A percentile compares a stretch with the other conserved stretches of the same genome.
Evolutionary conservation across 2,797 vertebrate genomes (phyloP).

Genomic region (Eulemur mongoz): DNA sequence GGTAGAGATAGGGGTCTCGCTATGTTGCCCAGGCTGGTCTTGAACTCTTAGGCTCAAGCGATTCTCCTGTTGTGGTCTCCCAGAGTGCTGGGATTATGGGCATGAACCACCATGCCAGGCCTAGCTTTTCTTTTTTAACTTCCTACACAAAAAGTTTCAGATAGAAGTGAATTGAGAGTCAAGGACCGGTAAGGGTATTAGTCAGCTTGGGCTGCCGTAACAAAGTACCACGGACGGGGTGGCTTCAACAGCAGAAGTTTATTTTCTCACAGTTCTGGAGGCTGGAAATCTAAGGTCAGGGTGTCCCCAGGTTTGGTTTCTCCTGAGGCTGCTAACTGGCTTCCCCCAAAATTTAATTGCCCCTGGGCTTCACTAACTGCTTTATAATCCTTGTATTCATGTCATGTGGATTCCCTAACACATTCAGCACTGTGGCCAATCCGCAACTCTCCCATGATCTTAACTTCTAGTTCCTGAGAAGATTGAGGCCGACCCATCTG

Average conservation of each 20-base stretch:
- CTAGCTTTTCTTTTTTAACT: neutral
- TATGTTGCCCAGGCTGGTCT: neutral
- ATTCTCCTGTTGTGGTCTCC: neutral
- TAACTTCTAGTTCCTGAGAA: neutral
- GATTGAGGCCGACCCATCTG: neutral
- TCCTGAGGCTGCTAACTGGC: neutral
- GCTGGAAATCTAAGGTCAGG: neutral
- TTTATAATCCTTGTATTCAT: neutral
- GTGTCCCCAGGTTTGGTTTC: neutral
- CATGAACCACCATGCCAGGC: too few relatives aligned
- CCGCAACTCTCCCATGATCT: neutral
- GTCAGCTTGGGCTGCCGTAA: neutral
- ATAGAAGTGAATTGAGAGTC: neutral
- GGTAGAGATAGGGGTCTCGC: neutral
- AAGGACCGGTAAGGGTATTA: neutral
- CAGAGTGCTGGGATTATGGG: neutral
- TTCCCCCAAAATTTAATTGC: neutral
- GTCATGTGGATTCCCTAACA: neutral
- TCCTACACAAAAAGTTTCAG: neutral
- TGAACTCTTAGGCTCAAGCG: neutral
- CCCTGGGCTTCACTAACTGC: neutral
- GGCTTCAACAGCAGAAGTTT: neutral
- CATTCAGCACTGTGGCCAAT: rapidly evolving
- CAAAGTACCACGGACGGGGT: neutral
- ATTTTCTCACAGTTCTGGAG: neutral